Base-by-base conservation (phyloP, 2,888 invertebrate genomes). In the Altica lythri region DNA sequence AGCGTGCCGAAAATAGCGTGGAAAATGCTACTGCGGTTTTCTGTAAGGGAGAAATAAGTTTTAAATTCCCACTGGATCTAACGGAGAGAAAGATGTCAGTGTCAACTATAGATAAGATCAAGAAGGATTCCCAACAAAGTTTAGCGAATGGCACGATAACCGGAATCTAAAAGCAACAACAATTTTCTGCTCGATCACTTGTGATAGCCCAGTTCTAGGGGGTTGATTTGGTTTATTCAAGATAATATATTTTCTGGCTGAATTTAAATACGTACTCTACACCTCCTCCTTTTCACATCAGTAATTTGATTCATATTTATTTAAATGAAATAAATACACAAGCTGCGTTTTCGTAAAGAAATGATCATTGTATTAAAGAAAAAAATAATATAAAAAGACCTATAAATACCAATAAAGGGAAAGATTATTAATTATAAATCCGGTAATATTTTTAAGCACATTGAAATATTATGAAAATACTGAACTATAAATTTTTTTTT, bases 1-100 rank as follows among this genome's bases (percentile, higher is more conserved):
- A 68, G 43, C 48, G 58, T 6, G 60, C 56, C 13, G 66, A 68
- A 18, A 66, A 63, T 47, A 72, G 72, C 51, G 66, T 76, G 47
- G 73, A 77, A 54, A 75, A 75, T 56, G 72, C 77, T 2, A 71
- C 75, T 12, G 75, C 77, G 12, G 71, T 77, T 47, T 75, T 76
- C 58, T 73, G 72, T 57, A 78, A 78, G 60, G 74, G 74, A 27
- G 82, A 83, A 69, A 81, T 83, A 61, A 82, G 79, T 73, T 82
- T 83, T 68, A 81, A 81, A 70, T 82, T 83, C 72, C 81, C 82
- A 25, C 75, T 81, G 58, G 76, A 77, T 64, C 62, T 77, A 55
- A 75, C 72, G n/a, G 75, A 75, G 50, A 67, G 73, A 53, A 72
- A 72, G 64, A 69, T 77, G 65, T 74, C 75, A 17, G 74, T 77